Evolutionary conservation across 2,888 invertebrate species (phyloP), one percentile per base, ranked within the genome.

Genomic region (Xiphydria camelus): DNA sequence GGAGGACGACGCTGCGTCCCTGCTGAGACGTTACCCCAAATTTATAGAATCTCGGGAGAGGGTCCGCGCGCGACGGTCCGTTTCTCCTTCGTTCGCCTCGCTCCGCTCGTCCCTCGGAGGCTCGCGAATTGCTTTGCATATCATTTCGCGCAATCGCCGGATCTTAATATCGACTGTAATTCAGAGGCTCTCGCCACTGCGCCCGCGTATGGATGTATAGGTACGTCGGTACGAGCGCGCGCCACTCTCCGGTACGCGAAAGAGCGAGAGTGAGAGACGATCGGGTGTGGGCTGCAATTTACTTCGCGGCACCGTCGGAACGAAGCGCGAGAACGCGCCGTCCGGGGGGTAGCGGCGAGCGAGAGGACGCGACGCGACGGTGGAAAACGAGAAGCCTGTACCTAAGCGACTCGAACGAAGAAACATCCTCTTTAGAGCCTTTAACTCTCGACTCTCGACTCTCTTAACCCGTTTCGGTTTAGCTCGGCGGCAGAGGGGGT

Each of bases 91-190:
- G 17, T 34, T 6, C 19, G 17, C n/a, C 9, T 31, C 4, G 4
- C 12, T 37, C 21, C 10, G 9, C 15, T 14, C 21, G 9, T 18
- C 21, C 14, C 37, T 37, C 7, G n/a, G 6, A 18, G 18, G 34
- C 47, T 43, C 49, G 58, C 62, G 70, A 70, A 73, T 73, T 64
- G 68, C 66, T 73, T 73, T 71, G 73, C 74, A 73, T 73, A 70
- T 59, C 62, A 70, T 74, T 74, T 70, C 67, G 64, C 67, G 62
- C 66, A 70, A 72, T 73, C 74, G 66, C 64, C 56, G 65, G 66
- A 74, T 75, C 73, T 75, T 74, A 75, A 75, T 74, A 74, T 72
- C 71, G 62, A 61, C 62, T 57, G 70, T 69, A 73, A 73, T 73
- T 73, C 68, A 71, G 64, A 63, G 54, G n/a, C n/a, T n/a, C n/a